Percentiles rank a stretch among this genome's conserved stretches.
These are phyloP conservation scores for Syrmaticus mikado DNA, from an alignment of 2,113 vertebrate species.

Conservation along the genomic window DNA sequence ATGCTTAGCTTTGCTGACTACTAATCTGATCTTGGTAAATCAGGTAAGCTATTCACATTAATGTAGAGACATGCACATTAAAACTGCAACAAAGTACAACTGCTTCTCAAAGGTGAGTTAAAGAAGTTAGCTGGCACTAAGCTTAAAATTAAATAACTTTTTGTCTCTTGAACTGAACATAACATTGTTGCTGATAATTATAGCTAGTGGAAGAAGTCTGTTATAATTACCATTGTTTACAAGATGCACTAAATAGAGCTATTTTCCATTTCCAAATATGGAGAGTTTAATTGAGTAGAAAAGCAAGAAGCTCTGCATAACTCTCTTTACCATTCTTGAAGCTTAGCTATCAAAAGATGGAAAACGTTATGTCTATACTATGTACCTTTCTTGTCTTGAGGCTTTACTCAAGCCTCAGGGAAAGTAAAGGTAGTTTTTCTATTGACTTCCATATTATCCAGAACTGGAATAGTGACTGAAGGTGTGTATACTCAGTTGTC, in stretches of 20 bases:
- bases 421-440: background rate
- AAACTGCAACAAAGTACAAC: background rate
- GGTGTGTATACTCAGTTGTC: background rate
- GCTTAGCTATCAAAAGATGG: background rate
- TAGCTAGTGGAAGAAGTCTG: background rate
- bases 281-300: background rate
- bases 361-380: background rate
- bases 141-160: background rate
- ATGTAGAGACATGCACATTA: fast-evolving
- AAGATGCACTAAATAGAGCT: constrained; percentile 34
- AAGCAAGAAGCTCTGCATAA: background rate
- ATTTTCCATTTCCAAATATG: constrained; percentile 40
- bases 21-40: background rate
- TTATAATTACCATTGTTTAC: constrained; percentile 10
- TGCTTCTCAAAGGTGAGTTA: background rate
- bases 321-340: background rate
- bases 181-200: background rate
- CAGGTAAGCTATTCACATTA: background rate
- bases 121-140: background rate
- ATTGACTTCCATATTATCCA: background rate
- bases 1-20: background rate
- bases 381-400: background rate
- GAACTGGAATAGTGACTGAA: background rate
- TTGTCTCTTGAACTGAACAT: constrained; percentile 2
- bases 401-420: background rate